phyloP scores from a whole-genome alignment of 2,888 invertebrate species.

The Exephanes ischioxanthus region DNA sequence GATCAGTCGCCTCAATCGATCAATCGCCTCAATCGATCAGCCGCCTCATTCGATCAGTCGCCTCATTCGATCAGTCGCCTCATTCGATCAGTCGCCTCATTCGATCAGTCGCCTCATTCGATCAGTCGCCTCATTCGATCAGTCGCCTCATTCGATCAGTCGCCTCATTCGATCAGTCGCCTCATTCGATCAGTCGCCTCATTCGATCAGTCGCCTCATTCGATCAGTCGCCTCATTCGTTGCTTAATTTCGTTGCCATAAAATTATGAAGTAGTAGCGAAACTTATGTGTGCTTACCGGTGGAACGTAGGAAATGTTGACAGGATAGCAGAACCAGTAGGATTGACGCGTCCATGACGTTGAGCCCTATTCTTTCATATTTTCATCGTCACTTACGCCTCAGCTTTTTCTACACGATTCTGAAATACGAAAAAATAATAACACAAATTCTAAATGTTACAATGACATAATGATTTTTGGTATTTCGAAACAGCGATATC shows the following conservation, averaged over 20 bases:
- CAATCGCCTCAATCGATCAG: too few species aligned
- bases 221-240: background rate
- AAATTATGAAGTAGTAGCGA: background rate
- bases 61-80: too few species aligned
- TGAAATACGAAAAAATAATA: slow-evolving; percentile 9
- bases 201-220: too few species aligned
- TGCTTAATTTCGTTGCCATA: background rate
- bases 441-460: background rate
- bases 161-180: too few species aligned
- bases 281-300: slow-evolving; percentile 66
- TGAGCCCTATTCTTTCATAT: slow-evolving; percentile 45
- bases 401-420: background rate
- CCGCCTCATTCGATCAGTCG: too few species aligned
- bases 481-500: too few species aligned
- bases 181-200: too few species aligned
- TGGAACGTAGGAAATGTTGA: slow-evolving; percentile 70
- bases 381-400: slow-evolving; percentile 41
- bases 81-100: too few species aligned
- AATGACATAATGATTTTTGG: background rate
- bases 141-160: too few species aligned
- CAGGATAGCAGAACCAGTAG: slow-evolving; percentile 73
- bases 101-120: too few species aligned
- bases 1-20: too few species aligned
- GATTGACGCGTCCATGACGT: slow-evolving; percentile 73
- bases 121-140: too few species aligned